Conservation (phyloP, 2,113 vertebrate genomes). For the Fukomys damarensis region DNA sequence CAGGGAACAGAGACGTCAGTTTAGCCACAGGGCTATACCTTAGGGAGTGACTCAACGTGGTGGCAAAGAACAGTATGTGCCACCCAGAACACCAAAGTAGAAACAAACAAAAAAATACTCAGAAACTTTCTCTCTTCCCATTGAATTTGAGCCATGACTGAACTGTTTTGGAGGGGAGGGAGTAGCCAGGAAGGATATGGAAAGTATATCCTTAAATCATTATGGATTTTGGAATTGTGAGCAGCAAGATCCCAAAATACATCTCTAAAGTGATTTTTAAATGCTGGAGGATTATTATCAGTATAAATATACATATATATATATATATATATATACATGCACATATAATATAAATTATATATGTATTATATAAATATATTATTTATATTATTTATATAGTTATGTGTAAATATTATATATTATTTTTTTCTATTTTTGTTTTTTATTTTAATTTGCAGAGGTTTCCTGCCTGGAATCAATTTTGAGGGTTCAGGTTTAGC, state of each 20-base stretch:
- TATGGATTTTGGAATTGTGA: constrained; percentile 80
- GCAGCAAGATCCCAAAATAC: constrained; percentile 85
- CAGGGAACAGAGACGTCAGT: constrained; percentile 94
- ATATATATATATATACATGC: constrained; percentile 85
- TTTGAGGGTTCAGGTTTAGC: constrained; percentile 86
- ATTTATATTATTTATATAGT: too few species aligned
- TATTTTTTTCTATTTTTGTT: constrained; percentile 89
- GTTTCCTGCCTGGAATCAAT: constrained; percentile 87
- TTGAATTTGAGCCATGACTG: constrained; percentile 83
- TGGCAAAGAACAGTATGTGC: constrained; percentile 98
- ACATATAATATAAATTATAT: constrained; percentile 86
- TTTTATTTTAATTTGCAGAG: constrained; percentile 88
- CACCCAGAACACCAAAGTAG: constrained; percentile 99
- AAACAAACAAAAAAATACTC: constrained; percentile 80
- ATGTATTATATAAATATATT: too few species aligned
- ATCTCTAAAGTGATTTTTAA: constrained; percentile 89
- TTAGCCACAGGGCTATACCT: constrained; percentile 89
- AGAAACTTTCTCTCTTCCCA: constrained; percentile 75
- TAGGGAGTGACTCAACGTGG: constrained; percentile 93
- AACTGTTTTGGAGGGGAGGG: constrained; percentile 67
- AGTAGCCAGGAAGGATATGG: constrained; percentile 64
- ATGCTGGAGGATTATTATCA: constrained; percentile 89
- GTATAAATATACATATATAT: constrained; percentile 87
- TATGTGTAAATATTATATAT: too few species aligned
- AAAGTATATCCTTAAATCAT: constrained; percentile 67